Evolutionary conservation across 2,888 invertebrate genomes (phyloP).

Genomic region (Protonemura montana): DNA sequence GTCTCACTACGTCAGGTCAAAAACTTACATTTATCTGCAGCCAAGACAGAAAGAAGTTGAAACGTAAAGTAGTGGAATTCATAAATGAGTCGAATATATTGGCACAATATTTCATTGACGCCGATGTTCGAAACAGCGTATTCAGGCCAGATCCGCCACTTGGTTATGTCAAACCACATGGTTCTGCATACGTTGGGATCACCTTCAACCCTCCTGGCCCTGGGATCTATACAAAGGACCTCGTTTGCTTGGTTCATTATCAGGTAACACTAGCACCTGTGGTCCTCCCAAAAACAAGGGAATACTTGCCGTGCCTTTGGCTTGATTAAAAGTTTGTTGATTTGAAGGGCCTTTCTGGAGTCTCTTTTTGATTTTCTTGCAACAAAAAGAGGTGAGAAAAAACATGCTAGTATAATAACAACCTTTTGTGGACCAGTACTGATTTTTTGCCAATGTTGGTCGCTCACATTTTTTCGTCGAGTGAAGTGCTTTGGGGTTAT

Average conservation of each 20-base stretch:
- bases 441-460: too few species aligned
- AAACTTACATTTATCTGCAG: background rate
- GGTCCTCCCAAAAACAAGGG: too few species aligned
- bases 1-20: background rate
- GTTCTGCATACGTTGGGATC: background rate
- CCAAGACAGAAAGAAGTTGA: background rate
- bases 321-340: too few species aligned
- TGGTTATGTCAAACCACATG: background rate
- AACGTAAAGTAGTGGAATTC: background rate
- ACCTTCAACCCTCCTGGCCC: background rate
- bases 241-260: background rate
- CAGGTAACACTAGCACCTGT: constrained; percentile 15
- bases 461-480: too few species aligned
- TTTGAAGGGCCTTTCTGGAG: too few species aligned
- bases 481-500: too few species aligned
- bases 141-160: background rate
- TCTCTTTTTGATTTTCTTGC: too few species aligned
- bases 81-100: background rate
- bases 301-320: too few species aligned
- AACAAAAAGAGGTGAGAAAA: too few species aligned
- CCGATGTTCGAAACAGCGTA: background rate
- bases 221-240: constrained; percentile 22
- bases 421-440: too few species aligned
- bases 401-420: too few species aligned
- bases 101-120: background rate